phyloP scores from a whole-genome alignment of 2,888 invertebrate species.

The Orchesella flavescens region DNA sequence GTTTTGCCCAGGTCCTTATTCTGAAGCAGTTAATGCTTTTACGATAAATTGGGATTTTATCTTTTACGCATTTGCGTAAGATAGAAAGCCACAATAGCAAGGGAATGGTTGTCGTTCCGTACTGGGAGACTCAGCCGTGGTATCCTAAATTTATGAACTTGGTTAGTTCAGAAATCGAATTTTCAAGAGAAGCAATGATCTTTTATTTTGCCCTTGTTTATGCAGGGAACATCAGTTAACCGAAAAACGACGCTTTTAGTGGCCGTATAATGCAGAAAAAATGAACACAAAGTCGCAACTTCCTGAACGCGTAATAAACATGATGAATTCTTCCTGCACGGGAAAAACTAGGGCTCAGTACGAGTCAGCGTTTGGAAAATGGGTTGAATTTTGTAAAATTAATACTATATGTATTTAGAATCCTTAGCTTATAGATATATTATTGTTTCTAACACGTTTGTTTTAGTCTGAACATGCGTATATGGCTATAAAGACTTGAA shows the following conservation, averaged over 20 bases:
- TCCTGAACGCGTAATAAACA: neutral
- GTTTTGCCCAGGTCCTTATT: too few relatives aligned
- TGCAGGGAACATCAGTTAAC: neutral
- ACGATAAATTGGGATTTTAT: too few relatives aligned
- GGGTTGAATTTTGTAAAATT: conserved; percentile 3
- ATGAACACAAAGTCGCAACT: conserved; percentile 3
- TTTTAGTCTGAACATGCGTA: conserved; percentile 26
- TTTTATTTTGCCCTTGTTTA: neutral
- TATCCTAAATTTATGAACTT: conserved; percentile 17
- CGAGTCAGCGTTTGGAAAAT: conserved; percentile 22
- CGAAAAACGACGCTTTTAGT: conserved; percentile 13
- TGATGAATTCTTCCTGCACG: conserved; percentile 40
- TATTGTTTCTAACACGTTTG: conserved; percentile 25
- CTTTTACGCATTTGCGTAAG: too few relatives aligned
- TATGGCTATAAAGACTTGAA: conserved; percentile 34
- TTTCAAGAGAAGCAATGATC: neutral
- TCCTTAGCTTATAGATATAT: neutral
- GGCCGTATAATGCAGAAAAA: conserved; percentile 25
- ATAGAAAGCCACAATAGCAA: too few relatives aligned
- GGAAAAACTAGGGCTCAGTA: conserved; percentile 39
- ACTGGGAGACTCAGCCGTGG: conserved; percentile 33
- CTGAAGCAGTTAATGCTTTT: too few relatives aligned
- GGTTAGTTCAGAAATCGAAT: neutral
- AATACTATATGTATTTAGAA: neutral
- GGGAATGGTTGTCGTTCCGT: conserved; percentile 25